Evolutionary conservation across 2,797 vertebrate species (phyloP), one percentile per base, ranked within the genome.

Genomic region (Clarias platycephalus): DNA sequence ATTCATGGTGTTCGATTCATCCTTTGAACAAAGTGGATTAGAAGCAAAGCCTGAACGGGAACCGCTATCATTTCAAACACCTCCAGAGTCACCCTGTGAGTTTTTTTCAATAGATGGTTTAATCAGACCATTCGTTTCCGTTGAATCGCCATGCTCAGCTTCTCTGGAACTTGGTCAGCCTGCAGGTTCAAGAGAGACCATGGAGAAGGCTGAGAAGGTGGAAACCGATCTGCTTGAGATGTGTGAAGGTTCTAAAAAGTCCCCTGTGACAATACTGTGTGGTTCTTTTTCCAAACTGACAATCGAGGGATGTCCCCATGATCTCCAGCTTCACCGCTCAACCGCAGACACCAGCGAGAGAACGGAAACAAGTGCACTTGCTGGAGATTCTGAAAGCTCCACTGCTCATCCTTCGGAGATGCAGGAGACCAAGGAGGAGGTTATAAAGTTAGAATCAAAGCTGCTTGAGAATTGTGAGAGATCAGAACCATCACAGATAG

Each of bases 1-100:
- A 16, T 57, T 37, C 24, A 16, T 37, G 28, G 28, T 53, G 16
- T 64, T 10, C 3, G 37, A 28, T 22, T 80, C 62, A 8, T 49
- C 5, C 60, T 0, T 13, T 10, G 53, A 68, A 57, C 64, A 57
- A 68, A 57, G 28, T 67, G 49, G 15, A 57, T 81, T 57, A 24
- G 28, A 68, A 57, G n/a, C 49, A 15, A 57, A 37, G 28, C 2
- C 57, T 34, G 53, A 68, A 81, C 24, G 0, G 20, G 80, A 81
- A 9, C 49, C 26, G 4, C 18, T n/a, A 34, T 2, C n/a, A 67
- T 81, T 68, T 55, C 80, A 55, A 18, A 81, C 80, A 34, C 80
- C 63, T 34, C 80, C 80, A 10, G 80, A 81, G 80, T 81, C 80
- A 16, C 80, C 80, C 49, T 81, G 64, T 81, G 80, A 67, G 44